A percentile compares a stretch with the other conserved stretches of the same genome.
Evolutionary conservation across 2,797 vertebrate species (phyloP).

Genomic region (Acanthornis magna): DNA sequence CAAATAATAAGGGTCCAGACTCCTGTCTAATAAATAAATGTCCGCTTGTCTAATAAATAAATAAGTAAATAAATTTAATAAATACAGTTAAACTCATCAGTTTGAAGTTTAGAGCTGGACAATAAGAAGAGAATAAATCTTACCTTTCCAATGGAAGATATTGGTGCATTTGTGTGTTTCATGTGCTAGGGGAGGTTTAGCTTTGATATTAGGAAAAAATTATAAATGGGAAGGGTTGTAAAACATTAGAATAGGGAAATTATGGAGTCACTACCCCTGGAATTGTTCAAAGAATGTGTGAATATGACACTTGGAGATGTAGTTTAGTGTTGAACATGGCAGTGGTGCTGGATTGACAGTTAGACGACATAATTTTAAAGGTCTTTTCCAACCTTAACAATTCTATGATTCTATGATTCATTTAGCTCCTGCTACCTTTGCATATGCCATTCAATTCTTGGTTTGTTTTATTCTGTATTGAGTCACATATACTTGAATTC

Average conservation of each 20-base stretch:
- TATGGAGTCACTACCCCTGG: not conserved
- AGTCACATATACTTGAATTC: not conserved
- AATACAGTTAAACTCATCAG: not conserved
- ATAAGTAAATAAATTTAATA: not conserved
- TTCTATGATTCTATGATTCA: not conserved
- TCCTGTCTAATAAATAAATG: not conserved
- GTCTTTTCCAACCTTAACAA: not conserved
- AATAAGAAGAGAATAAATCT: not conserved
- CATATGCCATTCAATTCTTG: accelerated
- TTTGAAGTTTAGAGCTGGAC: not conserved
- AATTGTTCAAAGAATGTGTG: not conserved
- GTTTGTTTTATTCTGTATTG: not conserved
- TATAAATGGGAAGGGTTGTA: not conserved
- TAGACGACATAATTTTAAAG: not conserved
- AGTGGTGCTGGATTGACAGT: not conserved
- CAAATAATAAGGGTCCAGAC: not conserved
- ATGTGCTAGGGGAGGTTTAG: not conserved
- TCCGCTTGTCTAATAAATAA: not conserved
- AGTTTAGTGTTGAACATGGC: not conserved
- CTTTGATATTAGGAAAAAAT: not conserved
- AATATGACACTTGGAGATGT: too few species aligned
- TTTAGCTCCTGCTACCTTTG: not conserved
- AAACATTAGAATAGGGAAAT: not conserved
- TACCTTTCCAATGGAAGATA: not conserved
- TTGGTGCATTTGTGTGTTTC: not conserved